Evolutionary conservation across 2,888 invertebrate species (phyloP).

Genomic region (Heterodera filipjevi): DNA sequence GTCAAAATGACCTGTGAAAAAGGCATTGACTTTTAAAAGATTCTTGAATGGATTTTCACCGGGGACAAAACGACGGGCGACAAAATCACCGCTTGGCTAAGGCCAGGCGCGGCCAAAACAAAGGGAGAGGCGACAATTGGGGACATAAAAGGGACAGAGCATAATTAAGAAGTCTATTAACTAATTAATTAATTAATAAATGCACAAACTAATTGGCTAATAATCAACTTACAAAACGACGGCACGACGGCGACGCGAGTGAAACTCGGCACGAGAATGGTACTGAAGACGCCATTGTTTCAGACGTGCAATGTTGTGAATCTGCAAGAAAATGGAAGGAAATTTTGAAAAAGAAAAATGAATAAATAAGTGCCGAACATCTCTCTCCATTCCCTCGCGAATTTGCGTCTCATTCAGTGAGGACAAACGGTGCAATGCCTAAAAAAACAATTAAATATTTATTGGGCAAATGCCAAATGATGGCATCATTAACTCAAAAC

Average conservation of each 20-base stretch:
- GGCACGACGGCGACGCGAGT: not conserved
- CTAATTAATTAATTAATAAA: slow-evolving; percentile 7
- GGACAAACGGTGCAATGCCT: slow-evolving; percentile 24
- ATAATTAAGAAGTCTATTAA: too few relatives aligned
- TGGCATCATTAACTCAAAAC: too few relatives aligned
- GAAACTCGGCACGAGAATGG: not conserved
- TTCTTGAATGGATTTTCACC: too few relatives aligned
- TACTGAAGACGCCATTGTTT: slow-evolving; percentile 3
- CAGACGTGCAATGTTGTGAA: not conserved
- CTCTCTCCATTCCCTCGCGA: slow-evolving; percentile 35
- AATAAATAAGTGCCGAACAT: slow-evolving; percentile 22
- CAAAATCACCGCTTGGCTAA: slow-evolving; percentile 57
- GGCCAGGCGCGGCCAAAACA: slow-evolving; percentile 53
- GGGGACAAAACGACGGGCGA: slow-evolving; percentile 53
- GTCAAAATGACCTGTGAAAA: slow-evolving; percentile 32
- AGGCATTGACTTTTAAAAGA: not conserved
- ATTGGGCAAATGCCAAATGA: not conserved
- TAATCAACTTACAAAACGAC: not conserved
- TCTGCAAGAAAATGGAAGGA: not conserved
- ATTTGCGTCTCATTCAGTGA: slow-evolving; percentile 35
- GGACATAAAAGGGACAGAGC: slow-evolving; percentile 6
- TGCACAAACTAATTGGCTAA: not conserved
- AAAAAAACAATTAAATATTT: not conserved
- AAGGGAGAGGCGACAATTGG: slow-evolving; percentile 52
- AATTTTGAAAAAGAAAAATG: not conserved